phyloP scores from a whole-genome alignment of 2,797 vertebrate genomes.

The Dipus sagitta region DNA sequence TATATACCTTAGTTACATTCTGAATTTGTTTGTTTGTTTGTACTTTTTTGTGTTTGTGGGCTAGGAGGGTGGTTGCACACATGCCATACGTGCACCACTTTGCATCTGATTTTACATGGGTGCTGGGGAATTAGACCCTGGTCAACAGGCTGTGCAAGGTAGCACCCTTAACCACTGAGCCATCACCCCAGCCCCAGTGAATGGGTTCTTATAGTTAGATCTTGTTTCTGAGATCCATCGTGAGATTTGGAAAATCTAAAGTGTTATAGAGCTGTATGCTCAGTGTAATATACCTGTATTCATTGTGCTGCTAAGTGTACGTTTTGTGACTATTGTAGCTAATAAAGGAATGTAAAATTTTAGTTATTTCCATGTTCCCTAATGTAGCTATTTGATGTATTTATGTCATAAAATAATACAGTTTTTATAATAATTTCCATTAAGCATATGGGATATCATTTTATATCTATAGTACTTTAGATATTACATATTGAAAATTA shows the following conservation, averaged over 20 bases:
- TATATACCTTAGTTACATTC: not conserved
- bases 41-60: no score
- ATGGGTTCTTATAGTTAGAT: no score
- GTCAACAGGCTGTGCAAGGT: no score
- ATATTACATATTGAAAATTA: conserved; percentile 55
- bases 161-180: no score
- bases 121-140: no score
- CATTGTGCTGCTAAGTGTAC: not conserved
- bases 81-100: no score
- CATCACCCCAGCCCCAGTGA: no score
- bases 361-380: conserved; percentile 32
- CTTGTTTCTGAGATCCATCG: conserved; percentile 45
- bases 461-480: conserved; percentile 1
- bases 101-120: no score
- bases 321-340: conserved; percentile 42
- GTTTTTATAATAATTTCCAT: conserved; percentile 22
- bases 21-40: conserved; percentile 26
- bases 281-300: not conserved
- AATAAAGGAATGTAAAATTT: conserved; percentile 49
- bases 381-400: conserved; percentile 32
- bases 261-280: not conserved
- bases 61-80: no score
- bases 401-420: conserved; percentile 33
- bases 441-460: conserved; percentile 32
- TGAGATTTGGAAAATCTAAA: conserved; percentile 38